Percentiles rank a stretch among this genome's conserved stretches.
Conservation (phyloP, 2,888 invertebrate genomes). For the Drosophila siamana region DNA sequence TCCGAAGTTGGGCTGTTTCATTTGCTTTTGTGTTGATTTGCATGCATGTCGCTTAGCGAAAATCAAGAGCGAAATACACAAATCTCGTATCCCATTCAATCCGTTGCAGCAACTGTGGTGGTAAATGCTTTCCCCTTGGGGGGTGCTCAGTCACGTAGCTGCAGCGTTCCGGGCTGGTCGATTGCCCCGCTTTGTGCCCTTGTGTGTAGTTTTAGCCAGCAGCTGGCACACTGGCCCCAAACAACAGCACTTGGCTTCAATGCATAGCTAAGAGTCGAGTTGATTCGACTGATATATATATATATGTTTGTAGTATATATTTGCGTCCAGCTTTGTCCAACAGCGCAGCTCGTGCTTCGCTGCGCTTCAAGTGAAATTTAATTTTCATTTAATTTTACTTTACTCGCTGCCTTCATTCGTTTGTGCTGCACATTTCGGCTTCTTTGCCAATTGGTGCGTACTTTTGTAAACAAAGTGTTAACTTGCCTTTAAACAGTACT, state of each 20-base stretch:
- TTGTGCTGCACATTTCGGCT: slow-evolving; percentile 47
- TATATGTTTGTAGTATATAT: slow-evolving; percentile 3
- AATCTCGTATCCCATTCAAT: slow-evolving; percentile 20
- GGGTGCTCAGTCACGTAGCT: slow-evolving; percentile 45
- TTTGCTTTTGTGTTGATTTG: slow-evolving; percentile 54
- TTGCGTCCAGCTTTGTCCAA: slow-evolving; percentile 37
- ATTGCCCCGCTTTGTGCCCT: slow-evolving; percentile 30
- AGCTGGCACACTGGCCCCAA: slow-evolving; percentile 36
- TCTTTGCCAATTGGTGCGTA: slow-evolving; percentile 67
- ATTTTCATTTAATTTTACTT: slow-evolving; percentile 55
- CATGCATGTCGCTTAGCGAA: slow-evolving; percentile 48
- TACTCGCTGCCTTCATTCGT: slow-evolving; percentile 15
- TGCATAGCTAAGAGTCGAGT: slow-evolving; percentile 24
- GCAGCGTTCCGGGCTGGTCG: not conserved
- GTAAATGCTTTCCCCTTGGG: slow-evolving; percentile 14
- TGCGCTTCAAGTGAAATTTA: slow-evolving; percentile 68
- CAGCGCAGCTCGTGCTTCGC: slow-evolving; percentile 44
- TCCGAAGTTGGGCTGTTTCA: slow-evolving; percentile 37
- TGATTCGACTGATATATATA: not conserved
- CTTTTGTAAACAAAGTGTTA: slow-evolving; percentile 63
- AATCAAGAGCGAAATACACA: slow-evolving; percentile 41
- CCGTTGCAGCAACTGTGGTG: slow-evolving; percentile 12
- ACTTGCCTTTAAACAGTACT: slow-evolving; percentile 36
- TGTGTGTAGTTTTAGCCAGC: slow-evolving; percentile 35
- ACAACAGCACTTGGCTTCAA: slow-evolving; percentile 19